These are phyloP conservation scores for Fissipunctia ypsillon DNA, from an alignment of 2,888 invertebrate genomes.

Conservation along the genomic window DNA sequence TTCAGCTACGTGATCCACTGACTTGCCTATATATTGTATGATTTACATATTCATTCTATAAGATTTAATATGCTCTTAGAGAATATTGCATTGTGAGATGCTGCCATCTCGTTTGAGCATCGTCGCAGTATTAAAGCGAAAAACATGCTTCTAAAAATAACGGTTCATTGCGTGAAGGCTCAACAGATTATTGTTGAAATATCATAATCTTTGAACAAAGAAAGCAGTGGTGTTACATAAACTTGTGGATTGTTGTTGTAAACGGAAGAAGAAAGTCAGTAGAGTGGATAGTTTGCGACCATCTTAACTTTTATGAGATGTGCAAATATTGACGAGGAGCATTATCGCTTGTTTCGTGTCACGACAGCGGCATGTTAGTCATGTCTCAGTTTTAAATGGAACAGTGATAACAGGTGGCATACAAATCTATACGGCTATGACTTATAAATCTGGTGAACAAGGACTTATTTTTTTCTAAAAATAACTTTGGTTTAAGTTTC, in stretches of 20 bases:
- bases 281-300: conserved; percentile 38
- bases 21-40: conserved; percentile 63
- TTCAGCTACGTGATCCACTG: conserved; percentile 68
- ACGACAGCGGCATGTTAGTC: conserved; percentile 57
- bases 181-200: conserved; percentile 40
- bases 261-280: conserved; percentile 44
- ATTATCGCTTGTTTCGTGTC: conserved; percentile 71
- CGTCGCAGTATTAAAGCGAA: conserved; percentile 50
- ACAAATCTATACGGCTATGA: conserved; percentile 46
- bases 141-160: conserved; percentile 50
- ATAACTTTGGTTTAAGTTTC: conserved; percentile 27
- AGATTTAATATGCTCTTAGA: conserved; percentile 55
- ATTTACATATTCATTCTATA: conserved; percentile 63
- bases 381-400: conserved; percentile 59
- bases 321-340: conserved; percentile 76
- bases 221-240: conserved; percentile 57
- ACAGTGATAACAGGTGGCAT: conserved; percentile 61
- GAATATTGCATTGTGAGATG: conserved; percentile 57
- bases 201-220: conserved; percentile 56
- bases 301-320: conserved; percentile 69
- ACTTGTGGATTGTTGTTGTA: conserved; percentile 24
- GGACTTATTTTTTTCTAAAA: conserved; percentile 20
- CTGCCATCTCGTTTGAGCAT: conserved; percentile 52
- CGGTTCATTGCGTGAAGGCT: conserved; percentile 37
- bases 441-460: conserved; percentile 34